Evolutionary conservation across 2,113 vertebrate genomes (phyloP), one percentile per base, ranked within the genome.

Genomic region (Plecturocebus donacophilus): DNA sequence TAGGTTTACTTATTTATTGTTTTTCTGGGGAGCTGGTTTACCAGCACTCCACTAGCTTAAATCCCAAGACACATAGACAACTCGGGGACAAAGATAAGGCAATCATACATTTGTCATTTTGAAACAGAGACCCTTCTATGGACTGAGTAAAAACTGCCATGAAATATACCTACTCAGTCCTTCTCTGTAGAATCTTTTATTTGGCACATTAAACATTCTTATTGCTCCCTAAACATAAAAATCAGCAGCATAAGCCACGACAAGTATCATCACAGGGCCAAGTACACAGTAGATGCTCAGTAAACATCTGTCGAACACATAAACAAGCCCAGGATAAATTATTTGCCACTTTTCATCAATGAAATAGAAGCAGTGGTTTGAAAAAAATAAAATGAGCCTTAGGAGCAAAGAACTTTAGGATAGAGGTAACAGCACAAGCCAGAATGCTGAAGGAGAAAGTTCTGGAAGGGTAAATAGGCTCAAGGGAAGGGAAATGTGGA

Each of bases 311-410:
- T 56, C 47, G 73, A 83, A 87, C 52, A 13, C 30, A 96, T 82
- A 94, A 83, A 92, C 38, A 14, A 90, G 21, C 45, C 32, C 47
- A 90, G 47, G 70, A 93, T 38, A 95, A 82, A 96, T 66, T 91
- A 87, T 91, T 83, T 83, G 19, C 61, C 91, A 91, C 30, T 47
- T 79, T 95, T 82, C 13, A 73, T 58, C 38, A 86, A 96, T 85
- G 70, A 94, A 81, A 87, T 14, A 68, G 87, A 89, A 96, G 52
- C n/a, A 93, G 16, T 40, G 38, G 45, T 89, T 88, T 64, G 32
- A 95, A 90, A 88, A 91, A 94, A 95, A 82, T 76, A 71, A 93
- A 96, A 84, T 89, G 40, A 77, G 35, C 25, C 68, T 76, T n/a
- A 61, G 25, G 61, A 70, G 56, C 89, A 86, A 79, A 45, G 35